Conservation (phyloP, 2,113 vertebrate species). For the Eublepharis macularius region DNA sequence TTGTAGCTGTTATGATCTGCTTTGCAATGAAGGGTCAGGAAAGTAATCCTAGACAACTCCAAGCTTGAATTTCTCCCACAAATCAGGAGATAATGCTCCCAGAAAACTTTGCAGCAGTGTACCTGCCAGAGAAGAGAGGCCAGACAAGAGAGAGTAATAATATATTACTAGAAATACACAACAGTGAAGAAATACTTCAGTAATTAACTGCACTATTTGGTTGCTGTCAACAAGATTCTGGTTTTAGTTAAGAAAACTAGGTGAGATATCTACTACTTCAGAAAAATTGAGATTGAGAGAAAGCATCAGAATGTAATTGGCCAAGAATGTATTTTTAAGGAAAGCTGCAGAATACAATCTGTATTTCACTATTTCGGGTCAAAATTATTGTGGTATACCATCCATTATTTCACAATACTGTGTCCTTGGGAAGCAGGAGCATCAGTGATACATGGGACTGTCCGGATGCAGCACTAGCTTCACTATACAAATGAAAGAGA, state of each 20-base stretch:
- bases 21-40: background rate
- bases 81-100: background rate
- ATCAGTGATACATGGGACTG: background rate
- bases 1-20: background rate
- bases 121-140: background rate
- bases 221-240: background rate
- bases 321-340: background rate
- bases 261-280: background rate
- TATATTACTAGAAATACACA: background rate
- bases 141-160: background rate
- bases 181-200: background rate
- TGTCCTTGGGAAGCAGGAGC: background rate
- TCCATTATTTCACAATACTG: background rate
- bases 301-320: background rate
- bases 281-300: background rate
- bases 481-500: background rate
- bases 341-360: background rate
- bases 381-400: background rate
- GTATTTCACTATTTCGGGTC: background rate
- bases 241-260: background rate
- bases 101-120: background rate
- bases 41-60: background rate
- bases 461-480: background rate
- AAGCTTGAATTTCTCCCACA: background rate
- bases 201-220: background rate